Conservation (phyloP, 2,113 vertebrate species). For the Aspiorhynchus laticeps region DNA sequence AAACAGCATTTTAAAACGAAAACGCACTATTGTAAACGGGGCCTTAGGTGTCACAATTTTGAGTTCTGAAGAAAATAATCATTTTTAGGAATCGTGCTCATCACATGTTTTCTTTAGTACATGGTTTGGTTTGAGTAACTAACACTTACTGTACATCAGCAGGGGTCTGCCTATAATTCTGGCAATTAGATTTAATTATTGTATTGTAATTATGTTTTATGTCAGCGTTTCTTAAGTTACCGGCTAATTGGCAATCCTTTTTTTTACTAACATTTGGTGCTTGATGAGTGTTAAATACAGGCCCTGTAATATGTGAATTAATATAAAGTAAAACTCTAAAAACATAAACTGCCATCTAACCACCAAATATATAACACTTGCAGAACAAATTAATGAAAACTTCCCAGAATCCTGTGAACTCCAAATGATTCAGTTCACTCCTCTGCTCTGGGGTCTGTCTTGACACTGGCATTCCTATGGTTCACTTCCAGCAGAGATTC, state of each 20-base stretch:
- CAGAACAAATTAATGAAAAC: not conserved
- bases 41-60: not conserved
- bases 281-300: not conserved
- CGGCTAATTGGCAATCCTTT: not conserved
- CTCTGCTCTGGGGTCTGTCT: not conserved
- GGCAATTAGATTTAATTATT: too few species aligned
- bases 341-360: not conserved
- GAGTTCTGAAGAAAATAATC: not conserved
- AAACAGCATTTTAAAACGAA: too few species aligned
- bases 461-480: not conserved
- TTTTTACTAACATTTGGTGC: not conserved
- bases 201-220: too few species aligned
- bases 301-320: not conserved
- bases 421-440: not conserved
- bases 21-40: too few species aligned
- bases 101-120: too few species aligned
- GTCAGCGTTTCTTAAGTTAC: not conserved
- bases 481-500: constrained; percentile 8
- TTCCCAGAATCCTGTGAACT: not conserved
- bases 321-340: not conserved
- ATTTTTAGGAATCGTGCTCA: too few species aligned
- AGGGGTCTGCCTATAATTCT: not conserved
- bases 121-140: not conserved
- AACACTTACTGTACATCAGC: not conserved
- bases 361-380: not conserved